These are phyloP conservation scores for Phoxinus phoxinus DNA, from an alignment of 2,113 vertebrate species.

Conservation along the genomic window DNA sequence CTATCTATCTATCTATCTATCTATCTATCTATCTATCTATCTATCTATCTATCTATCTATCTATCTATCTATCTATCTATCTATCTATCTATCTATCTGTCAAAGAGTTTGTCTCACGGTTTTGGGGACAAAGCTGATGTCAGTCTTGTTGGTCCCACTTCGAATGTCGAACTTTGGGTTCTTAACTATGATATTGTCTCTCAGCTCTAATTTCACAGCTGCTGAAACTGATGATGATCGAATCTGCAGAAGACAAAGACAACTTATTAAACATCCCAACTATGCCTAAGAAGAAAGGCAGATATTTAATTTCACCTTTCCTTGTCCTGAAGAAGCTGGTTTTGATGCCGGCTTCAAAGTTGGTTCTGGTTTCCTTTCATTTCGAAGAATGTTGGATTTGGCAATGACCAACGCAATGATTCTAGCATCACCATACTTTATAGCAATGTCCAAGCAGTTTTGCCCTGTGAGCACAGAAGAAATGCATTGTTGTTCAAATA, in stretches of 20 bases:
- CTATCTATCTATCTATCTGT: neutral
- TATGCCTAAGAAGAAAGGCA: neutral
- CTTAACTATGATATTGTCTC: conserved; percentile 11
- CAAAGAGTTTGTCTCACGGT: conserved; percentile 17
- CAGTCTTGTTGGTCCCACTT: neutral
- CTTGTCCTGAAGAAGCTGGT: neutral
- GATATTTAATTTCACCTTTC: neutral
- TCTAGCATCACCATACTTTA: conserved; percentile 21
- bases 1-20: neutral
- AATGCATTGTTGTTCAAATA: neutral
- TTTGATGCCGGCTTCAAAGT: neutral
- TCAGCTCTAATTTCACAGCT: conserved; percentile 27
- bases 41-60: no score
- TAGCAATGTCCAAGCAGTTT: conserved; percentile 53
- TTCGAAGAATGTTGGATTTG: no score
- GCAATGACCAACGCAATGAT: conserved; percentile 22
- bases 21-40: neutral
- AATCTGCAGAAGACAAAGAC: conserved; percentile 1
- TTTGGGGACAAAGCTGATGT: conserved; percentile 53
- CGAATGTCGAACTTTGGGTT: conserved; percentile 12
- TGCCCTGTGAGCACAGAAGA: conserved; percentile 26
- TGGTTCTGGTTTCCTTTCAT: no score
- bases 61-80: neutral
- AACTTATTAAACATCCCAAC: neutral
- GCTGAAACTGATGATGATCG: neutral